Conservation (phyloP, 1,140 invertebrate genomes). For the Pararge aegeria region DNA sequence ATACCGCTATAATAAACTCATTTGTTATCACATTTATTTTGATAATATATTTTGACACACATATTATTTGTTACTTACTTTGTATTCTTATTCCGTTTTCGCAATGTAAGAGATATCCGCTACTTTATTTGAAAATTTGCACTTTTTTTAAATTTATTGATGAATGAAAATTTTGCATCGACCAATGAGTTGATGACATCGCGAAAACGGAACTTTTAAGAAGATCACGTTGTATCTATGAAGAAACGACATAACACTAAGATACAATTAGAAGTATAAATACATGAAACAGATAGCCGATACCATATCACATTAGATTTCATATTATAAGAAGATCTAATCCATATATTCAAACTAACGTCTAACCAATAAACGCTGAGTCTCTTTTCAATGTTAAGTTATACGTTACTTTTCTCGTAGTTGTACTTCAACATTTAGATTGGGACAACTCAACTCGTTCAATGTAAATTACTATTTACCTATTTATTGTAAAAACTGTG, state of each 20-base stretch:
- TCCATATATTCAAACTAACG: background rate
- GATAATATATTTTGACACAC: slow-evolving; percentile 78
- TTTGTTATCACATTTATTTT: slow-evolving; percentile 79
- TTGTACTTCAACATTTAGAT: no score
- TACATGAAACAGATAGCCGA: slow-evolving; percentile 5
- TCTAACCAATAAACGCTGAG: background rate
- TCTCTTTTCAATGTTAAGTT: no score
- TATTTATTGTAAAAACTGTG: no score
- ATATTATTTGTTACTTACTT: slow-evolving; percentile 57
- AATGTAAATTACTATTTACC: background rate
- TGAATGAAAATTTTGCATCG: background rate
- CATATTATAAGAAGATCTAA: background rate
- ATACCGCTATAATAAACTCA: slow-evolving; percentile 77
- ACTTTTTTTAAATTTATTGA: background rate
- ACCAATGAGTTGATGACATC: slow-evolving; percentile 16
- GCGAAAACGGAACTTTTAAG: slow-evolving; percentile 25
- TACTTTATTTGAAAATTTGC: background rate
- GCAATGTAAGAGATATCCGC: slow-evolving; percentile 30
- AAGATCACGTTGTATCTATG: slow-evolving; percentile 18
- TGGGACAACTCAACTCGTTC: no score
- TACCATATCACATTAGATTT: slow-evolving; percentile 41
- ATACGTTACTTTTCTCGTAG: no score
- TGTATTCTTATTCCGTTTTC: slow-evolving; percentile 53
- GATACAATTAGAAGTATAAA: slow-evolving; percentile 39
- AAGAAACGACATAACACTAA: slow-evolving; percentile 35